phyloP scores from a whole-genome alignment of 2,113 vertebrate genomes.

The Tragelaphus buxtoni region DNA sequence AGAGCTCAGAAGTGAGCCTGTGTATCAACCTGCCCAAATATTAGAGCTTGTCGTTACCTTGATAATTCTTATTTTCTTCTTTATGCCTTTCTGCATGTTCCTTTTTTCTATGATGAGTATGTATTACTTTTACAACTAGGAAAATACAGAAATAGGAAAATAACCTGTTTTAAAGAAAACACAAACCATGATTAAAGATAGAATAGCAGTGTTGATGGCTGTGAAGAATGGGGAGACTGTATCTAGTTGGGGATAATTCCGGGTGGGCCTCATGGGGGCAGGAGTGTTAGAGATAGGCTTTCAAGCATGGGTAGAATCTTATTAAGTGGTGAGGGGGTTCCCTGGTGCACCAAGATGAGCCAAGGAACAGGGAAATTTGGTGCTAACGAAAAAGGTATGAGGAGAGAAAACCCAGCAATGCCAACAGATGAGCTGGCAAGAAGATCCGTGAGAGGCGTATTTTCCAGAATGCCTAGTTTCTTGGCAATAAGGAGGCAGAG shows the following conservation, averaged over 20 bases:
- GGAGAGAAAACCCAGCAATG: background rate
- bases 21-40: rapidly evolving
- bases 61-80: background rate
- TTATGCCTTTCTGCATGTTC: background rate
- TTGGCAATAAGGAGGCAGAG: background rate
- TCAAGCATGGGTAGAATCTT: background rate
- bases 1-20: background rate
- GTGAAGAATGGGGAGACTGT: background rate
- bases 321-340: background rate
- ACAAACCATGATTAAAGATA: background rate
- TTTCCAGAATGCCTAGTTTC: background rate
- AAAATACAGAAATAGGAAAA: background rate
- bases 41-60: background rate
- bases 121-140: background rate
- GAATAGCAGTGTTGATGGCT: background rate
- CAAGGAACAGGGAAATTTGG: background rate
- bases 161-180: background rate
- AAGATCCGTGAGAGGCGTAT: background rate
- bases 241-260: background rate
- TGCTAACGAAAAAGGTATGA: background rate
- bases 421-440: background rate
- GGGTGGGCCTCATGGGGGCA: background rate
- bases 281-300: background rate
- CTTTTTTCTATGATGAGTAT: background rate
- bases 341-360: background rate